Evolutionary conservation across 1,140 invertebrate species (phyloP), one percentile per base, ranked within the genome.

Genomic region (Holcopasites calliopsidis): DNA sequence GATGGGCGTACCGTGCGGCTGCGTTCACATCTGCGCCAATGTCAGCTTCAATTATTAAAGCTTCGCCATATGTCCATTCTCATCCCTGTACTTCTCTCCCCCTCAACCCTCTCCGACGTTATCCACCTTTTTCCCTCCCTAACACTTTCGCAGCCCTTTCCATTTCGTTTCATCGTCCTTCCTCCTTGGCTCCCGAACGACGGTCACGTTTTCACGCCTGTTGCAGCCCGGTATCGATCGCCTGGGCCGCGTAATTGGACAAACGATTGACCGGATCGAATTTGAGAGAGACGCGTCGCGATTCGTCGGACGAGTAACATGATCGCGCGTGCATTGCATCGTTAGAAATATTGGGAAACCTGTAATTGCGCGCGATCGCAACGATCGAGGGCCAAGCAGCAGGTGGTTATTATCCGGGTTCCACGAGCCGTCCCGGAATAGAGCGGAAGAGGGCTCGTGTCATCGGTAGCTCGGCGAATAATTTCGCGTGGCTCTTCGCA

Each of bases 11-110:
- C 68, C 69, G 72, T 61, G 76, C 83, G 77, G 65, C 82, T 55
- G 52, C 57, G 72, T 58, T 44, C 85, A 76, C 86, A 87, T 87
- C 85, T 87, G 86, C 79, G 84, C 61, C 76, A 31, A 72, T 85
- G 86, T 86, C 82, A 78, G 78, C 79, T 83, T 87, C 80, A 86
- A 87, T 87, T 87, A 87, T 87, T 87, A 87, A 87, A 86, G 83
- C 83, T 72, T 55, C 68, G 73, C 85, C 86, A 87, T 86, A 87
- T 87, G 86, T 83, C 74, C 79, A 72, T 76, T 80, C 75, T 77
- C 78, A 70, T 55, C 71, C 54, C 68, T 72, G 38, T 42, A n/a
- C 10, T 13, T 11, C 18, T 31, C 16, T 28, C 21, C 18, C n/a
- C 47, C 58, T 31, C 60, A 33, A 21, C 54, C 35, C 55, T 33